Percentiles rank a stretch among this genome's conserved stretches.
Evolutionary conservation across 2,888 invertebrate species (phyloP).

Genomic region (Linnaemya tessellans): DNA sequence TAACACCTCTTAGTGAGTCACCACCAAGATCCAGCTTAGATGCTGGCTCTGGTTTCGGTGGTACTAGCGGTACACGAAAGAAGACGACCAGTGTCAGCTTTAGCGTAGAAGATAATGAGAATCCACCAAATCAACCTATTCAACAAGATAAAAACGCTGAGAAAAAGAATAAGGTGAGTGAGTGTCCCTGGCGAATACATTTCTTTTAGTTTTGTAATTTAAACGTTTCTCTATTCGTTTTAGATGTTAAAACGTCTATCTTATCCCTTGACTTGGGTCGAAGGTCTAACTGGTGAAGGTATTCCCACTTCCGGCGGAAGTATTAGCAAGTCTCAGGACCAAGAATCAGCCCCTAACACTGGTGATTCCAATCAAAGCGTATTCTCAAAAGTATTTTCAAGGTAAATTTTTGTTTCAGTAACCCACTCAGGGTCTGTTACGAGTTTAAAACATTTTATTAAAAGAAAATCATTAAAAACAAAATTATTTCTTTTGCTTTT

Average conservation of each 20-base stretch:
- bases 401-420: constrained; percentile 84
- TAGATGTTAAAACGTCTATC: constrained; percentile 96
- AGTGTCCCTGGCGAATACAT: not conserved
- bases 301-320: constrained; percentile 84
- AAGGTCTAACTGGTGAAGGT: constrained; percentile 91
- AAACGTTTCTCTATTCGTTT: constrained; percentile 71
- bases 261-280: constrained; percentile 96
- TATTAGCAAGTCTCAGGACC: constrained; percentile 80
- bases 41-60: constrained; percentile 80
- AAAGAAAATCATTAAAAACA: constrained; percentile 27
- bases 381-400: constrained; percentile 96
- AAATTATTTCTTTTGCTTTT: constrained; percentile 67
- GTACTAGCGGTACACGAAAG: constrained; percentile 85
- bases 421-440: not conserved
- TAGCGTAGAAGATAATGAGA: constrained; percentile 86
- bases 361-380: constrained; percentile 88
- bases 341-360: constrained; percentile 83
- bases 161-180: constrained; percentile 91
- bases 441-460: constrained; percentile 4
- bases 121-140: constrained; percentile 70
- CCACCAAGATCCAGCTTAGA: constrained; percentile 81
- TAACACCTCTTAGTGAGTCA: constrained; percentile 87
- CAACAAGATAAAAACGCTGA: constrained; percentile 81
- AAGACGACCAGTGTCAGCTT: constrained; percentile 90
- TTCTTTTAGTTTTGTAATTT: not conserved